Base-by-base conservation (phyloP, 2,113 vertebrate genomes). In the Tautogolabrus adspersus region DNA sequence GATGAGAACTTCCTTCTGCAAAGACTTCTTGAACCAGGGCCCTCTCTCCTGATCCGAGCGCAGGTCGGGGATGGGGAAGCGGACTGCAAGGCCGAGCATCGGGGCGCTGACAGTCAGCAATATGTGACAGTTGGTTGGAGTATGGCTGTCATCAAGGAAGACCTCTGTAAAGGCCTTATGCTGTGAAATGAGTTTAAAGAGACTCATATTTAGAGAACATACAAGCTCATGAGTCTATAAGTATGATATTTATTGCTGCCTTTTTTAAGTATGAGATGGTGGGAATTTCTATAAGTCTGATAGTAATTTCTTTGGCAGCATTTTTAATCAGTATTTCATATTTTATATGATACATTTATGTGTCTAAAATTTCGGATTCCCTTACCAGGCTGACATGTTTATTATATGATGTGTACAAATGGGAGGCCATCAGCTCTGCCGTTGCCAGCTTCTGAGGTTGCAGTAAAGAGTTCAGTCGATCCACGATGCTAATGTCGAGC, bases 141-240 rank as follows among this genome's bases (percentile, higher is more conserved):
- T 95, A 66, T 94, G 96, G 9, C 95, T 95, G 84, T 99, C 98
- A 74, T 99, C 98, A 40, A 98, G 94, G 83, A 99, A 99, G 72
- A 99, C 96, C 91, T 99, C 98, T n/a, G 97, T 94, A 88, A 99
- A 99, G 38, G 97, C 98, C 85, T 98, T 99, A 84, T 99, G 98
- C 97, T 99, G 88, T 38, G 70, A 92, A 81, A 65, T 46, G 1
- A 51, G 60, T 21, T 37, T 3, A 55, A 46, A 52, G 5, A 76
- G 19, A 71, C 13, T 68, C 1, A 55, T 2, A 59, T n/a, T 21
- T 10, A 22, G 0, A 68, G n/a, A 21, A 38, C 3, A 58, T 18
- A 49, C 0, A 15, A 52, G 23, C 30, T 71, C 10, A 8, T 38
- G 18, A 61, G 21, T 19, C 18, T 15, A 16, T 47, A 16, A 16